Evolutionary conservation across 2,797 vertebrate genomes (phyloP).

Genomic region (Coluber constrictor): DNA sequence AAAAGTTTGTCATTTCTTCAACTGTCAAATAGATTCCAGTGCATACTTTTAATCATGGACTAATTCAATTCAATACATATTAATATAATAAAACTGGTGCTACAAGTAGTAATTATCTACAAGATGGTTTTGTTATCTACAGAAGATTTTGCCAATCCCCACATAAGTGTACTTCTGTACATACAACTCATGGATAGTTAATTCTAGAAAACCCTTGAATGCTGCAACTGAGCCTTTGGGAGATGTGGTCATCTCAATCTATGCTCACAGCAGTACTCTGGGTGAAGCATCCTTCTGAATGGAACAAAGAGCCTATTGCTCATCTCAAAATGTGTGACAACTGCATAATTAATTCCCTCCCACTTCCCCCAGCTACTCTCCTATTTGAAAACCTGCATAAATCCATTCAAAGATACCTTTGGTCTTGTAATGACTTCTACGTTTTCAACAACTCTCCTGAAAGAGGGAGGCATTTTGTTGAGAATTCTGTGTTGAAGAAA

Average conservation of each 20-base stretch:
- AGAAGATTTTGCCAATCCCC: not conserved
- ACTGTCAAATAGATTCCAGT: not conserved
- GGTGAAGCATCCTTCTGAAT: not conserved
- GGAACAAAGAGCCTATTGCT: not conserved
- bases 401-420: constrained; percentile 76
- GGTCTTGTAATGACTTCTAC: constrained; percentile 95
- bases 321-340: not conserved
- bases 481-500: constrained; percentile 96
- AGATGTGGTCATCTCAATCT: not conserved
- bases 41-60: not conserved
- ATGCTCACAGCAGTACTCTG: not conserved
- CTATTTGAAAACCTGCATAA: not conserved
- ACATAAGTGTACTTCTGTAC: not conserved
- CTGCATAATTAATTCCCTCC: not conserved
- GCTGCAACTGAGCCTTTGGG: not conserved
- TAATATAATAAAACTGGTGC: not conserved
- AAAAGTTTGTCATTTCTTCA: not conserved
- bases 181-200: not conserved
- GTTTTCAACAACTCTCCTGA: constrained; percentile 92
- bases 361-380: not conserved
- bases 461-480: constrained; percentile 99
- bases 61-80: not conserved
- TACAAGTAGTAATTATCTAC: not conserved
- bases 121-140: not conserved
- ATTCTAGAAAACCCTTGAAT: not conserved